These are phyloP conservation scores for Natator depressus DNA, from an alignment of 2,113 vertebrate species.

Conservation along the genomic window DNA sequence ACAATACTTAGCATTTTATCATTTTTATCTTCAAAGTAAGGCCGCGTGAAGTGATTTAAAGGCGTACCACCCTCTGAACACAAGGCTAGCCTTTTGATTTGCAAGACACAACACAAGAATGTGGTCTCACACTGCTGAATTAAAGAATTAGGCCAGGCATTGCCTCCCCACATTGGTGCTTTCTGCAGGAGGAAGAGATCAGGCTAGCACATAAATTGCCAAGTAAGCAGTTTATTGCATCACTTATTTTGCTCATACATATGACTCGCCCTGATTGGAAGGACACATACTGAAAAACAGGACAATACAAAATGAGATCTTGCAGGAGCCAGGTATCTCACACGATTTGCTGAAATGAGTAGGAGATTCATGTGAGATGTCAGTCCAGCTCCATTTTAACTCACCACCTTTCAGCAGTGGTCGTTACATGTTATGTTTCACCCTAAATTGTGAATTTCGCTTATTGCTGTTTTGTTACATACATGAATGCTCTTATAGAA, in stretches of 20 bases:
- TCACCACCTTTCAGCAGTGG: background rate
- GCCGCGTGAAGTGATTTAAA: no score
- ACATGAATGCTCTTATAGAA: background rate
- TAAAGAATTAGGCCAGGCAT: background rate
- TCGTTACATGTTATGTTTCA: background rate
- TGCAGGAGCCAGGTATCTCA: background rate
- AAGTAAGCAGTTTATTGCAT: background rate
- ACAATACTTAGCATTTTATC: background rate
- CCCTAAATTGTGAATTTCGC: background rate
- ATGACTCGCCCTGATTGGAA: background rate
- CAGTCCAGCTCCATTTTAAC: background rate
- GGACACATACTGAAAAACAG: fast-evolving
- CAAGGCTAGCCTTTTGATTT: background rate
- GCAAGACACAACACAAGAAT: background rate
- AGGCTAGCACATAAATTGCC: background rate
- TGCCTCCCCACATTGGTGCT: background rate
- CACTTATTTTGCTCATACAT: background rate
- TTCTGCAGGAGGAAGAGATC: background rate
- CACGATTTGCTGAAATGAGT: background rate
- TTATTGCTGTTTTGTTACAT: background rate
- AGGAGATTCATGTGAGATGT: background rate
- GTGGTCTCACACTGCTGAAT: no score
- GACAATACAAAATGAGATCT: background rate
- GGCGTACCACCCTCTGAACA: background rate
- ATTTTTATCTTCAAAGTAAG: background rate